Percentiles rank a stretch among this genome's conserved stretches.
phyloP scores from a whole-genome alignment of 2,113 vertebrate genomes.

The Oreochromis niloticus region DNA sequence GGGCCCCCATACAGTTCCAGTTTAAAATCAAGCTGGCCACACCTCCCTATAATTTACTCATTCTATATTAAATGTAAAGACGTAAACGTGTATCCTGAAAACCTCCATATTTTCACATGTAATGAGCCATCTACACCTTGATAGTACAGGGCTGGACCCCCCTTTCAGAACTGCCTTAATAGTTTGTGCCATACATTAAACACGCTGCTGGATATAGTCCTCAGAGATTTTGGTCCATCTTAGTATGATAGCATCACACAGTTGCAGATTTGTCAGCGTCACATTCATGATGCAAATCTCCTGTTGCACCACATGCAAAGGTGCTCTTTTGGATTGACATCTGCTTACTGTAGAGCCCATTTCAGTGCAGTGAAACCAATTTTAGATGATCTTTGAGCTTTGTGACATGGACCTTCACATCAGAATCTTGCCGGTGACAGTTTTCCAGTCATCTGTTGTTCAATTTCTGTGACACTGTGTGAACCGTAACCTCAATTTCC shows the following conservation, averaged over 20 bases:
- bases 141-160: neutral
- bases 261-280: neutral
- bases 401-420: neutral
- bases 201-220: neutral
- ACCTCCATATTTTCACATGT: neutral
- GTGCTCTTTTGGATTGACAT: neutral
- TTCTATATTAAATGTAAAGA: neutral
- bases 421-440: neutral
- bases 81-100: neutral
- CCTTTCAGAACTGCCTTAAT: neutral
- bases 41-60: neutral
- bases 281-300: neutral
- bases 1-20: neutral
- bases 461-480: neutral
- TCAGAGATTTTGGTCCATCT: neutral
- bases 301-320: neutral
- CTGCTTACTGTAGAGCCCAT: neutral
- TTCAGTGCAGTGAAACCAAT: neutral
- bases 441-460: neutral
- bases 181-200: neutral
- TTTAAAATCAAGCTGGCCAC: neutral
- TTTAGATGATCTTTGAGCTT: neutral
- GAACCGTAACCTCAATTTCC: neutral
- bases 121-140: neutral
- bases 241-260: neutral